Percentiles rank a stretch among this genome's conserved stretches.
Evolutionary conservation across 2,797 vertebrate species (phyloP).

Genomic region (Cryptoprocta ferox): DNA sequence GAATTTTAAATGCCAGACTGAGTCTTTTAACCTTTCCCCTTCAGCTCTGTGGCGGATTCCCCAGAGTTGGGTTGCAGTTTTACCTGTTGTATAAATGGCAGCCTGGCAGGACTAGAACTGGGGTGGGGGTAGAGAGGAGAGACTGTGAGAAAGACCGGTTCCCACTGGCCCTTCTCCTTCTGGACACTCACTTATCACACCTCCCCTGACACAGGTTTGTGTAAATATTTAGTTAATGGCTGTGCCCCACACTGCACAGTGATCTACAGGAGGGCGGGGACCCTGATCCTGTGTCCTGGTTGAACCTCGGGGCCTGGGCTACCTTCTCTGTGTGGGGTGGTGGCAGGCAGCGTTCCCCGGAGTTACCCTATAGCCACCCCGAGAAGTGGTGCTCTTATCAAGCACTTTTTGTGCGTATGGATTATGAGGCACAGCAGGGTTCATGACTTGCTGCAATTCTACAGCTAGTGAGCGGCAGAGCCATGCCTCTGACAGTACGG

Average conservation of each 20-base stretch:
- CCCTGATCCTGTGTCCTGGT: background rate
- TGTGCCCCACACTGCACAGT: background rate
- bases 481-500: accelerated
- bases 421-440: background rate
- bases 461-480: background rate
- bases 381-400: too few relatives aligned
- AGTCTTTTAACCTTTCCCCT: background rate
- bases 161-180: background rate
- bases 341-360: background rate
- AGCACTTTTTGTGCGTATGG: background rate
- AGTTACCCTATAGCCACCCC: background rate
- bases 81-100: slow-evolving; percentile 4
- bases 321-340: background rate
- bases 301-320: background rate
- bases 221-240: slow-evolving; percentile 28
- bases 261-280: too few relatives aligned
- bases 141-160: background rate
- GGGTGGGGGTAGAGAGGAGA: background rate
- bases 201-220: background rate
- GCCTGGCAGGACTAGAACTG: background rate
- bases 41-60: background rate
- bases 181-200: background rate
- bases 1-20: background rate
- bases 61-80: background rate
- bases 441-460: background rate